phyloP scores from a whole-genome alignment of 2,113 vertebrate species.

The Raja brachyura region DNA sequence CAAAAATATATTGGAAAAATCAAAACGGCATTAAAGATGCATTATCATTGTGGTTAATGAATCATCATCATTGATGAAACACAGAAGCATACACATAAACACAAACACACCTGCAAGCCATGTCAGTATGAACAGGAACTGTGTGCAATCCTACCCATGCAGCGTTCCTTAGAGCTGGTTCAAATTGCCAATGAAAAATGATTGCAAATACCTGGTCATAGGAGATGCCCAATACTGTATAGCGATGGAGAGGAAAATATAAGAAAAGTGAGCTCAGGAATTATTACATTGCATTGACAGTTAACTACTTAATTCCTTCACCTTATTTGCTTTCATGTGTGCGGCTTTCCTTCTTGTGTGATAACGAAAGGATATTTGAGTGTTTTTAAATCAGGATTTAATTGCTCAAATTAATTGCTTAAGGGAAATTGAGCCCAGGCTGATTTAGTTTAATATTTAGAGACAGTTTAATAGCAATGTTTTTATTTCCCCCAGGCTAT shows the following conservation, averaged over 20 bases:
- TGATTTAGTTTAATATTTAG: not conserved
- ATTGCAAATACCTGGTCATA: not conserved
- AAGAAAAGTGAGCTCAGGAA: not conserved
- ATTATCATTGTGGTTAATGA: not conserved
- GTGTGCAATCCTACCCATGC: too few species aligned
- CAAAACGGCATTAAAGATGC: not conserved
- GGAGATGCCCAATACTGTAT: not conserved
- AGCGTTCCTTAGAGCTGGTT: too few species aligned
- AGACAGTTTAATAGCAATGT: not conserved
- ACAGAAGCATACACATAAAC: not conserved
- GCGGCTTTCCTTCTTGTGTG: not conserved
- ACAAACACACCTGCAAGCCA: not conserved
- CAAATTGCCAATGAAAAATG: too few species aligned
- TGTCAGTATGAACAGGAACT: not conserved
- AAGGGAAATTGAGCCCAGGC: not conserved
- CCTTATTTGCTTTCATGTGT: not conserved
- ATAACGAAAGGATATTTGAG: not conserved
- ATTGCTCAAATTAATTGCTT: not conserved
- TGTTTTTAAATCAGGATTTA: not conserved
- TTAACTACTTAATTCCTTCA: not conserved
- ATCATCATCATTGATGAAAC: not conserved
- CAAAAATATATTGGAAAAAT: not conserved
- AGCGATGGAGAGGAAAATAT: not conserved
- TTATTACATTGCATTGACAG: not conserved
- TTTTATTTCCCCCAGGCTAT: constrained; percentile 64